These are phyloP conservation scores for Musca domestica DNA, from an alignment of 1,140 invertebrate species.

Conservation along the genomic window DNA sequence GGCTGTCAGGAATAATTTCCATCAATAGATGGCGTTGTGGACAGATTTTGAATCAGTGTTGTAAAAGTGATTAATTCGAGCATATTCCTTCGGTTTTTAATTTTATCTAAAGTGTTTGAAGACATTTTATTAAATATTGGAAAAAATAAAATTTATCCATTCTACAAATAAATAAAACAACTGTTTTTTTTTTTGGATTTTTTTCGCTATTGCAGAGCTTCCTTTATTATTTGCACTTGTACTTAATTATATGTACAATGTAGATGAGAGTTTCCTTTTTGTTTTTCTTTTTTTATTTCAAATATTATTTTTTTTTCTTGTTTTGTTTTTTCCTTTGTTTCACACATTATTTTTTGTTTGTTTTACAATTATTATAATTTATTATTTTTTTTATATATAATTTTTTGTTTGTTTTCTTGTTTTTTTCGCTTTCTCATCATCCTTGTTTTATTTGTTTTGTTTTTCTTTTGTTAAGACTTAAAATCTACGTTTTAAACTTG, in stretches of 20 bases:
- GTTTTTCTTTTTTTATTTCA: conserved; percentile 29
- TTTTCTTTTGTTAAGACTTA: conserved; percentile 31
- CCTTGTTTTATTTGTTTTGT: too few species aligned
- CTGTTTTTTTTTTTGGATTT: not conserved
- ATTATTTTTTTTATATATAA: conserved; percentile 39
- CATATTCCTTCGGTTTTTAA: too few species aligned
- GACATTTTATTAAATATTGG: too few species aligned
- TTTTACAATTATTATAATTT: conserved; percentile 34
- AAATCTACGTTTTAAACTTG: conserved; percentile 36
- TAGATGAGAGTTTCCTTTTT: conserved; percentile 24
- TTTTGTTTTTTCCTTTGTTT: conserved; percentile 24
- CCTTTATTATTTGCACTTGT: conserved; percentile 44
- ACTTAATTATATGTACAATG: conserved; percentile 28
- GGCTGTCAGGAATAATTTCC: too few species aligned
- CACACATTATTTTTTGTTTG: conserved; percentile 35
- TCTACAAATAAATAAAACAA: not conserved
- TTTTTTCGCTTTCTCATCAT: conserved; percentile 35
- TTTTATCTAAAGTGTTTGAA: too few species aligned
- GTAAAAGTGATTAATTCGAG: too few species aligned
- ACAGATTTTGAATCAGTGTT: too few species aligned
- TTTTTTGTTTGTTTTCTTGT: conserved; percentile 32
- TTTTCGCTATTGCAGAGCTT: conserved; percentile 50
- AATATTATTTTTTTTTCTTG: conserved; percentile 15
- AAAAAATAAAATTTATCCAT: too few species aligned
- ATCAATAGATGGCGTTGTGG: too few species aligned